Evolutionary conservation across 2,113 vertebrate genomes (phyloP), one percentile per base, ranked within the genome.

Genomic region (Empidonax traillii): DNA sequence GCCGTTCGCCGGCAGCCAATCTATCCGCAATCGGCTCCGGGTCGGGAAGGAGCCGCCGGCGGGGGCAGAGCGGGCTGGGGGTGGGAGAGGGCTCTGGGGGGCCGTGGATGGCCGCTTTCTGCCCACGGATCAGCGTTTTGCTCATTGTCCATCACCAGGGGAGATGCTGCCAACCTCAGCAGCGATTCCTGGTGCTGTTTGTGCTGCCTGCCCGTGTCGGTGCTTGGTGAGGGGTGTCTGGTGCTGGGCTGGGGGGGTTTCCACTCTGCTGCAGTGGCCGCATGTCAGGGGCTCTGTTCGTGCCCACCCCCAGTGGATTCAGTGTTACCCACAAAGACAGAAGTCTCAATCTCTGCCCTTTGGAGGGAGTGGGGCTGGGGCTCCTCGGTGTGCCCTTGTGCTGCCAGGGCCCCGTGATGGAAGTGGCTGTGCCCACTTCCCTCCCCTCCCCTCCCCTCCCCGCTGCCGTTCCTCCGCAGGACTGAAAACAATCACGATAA

Each of bases 101-200:
- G 67, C 71, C 61, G 9, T 3, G 69, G 11, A 5, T 52, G 77
- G 21, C 84, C 49, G 0, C 8, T 47, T 56, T 22, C 47, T 72
- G 87, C 77, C 35, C 2, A 3, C n/a, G 16, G 10, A 67, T 49
- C 86, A 13, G 52, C 2, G 2, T 6, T 58, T 56, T 0, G 11
- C 22, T 52, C 62, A 0, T 2, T 3, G 24, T 8, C 41, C 3
- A 0, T 6, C 3, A 0, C 65, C 1, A 3, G 15, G 41, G 68
- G 67, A 30, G 68, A 1, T 0, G 0, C 9, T 22, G 0, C n/a
- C 63, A 14, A 0, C 0, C 41, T 5, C 3, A 3, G 52, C 44
- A 6, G 49, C 2, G 27, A 1, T 51, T 47, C 19, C 0, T 0
- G 21, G n/a, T 0, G 49, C 3, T 0, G 14, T 18, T 7, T 0